Evolutionary conservation across 2,797 vertebrate species (phyloP).

Genomic region (Channa striata): DNA sequence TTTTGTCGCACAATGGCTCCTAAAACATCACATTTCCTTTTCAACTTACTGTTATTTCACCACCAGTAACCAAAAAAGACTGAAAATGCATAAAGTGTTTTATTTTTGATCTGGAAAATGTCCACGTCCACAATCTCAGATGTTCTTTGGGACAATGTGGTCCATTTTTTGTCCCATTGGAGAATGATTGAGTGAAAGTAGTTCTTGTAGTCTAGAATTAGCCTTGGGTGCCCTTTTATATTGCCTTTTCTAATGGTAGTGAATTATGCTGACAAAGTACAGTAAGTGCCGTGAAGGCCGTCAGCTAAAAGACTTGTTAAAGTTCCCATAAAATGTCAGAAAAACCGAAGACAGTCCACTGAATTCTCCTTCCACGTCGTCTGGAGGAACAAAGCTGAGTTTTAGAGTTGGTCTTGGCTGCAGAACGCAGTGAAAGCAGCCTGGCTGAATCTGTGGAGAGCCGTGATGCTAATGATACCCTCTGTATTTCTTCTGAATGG

Average conservation of each 20-base stretch:
- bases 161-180: constrained; percentile 21
- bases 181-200: constrained; percentile 46
- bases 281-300: constrained; percentile 50
- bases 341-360: constrained; percentile 32
- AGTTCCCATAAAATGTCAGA: constrained; percentile 34
- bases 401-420: constrained; percentile 48
- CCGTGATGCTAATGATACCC: constrained; percentile 62
- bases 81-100: too few species aligned
- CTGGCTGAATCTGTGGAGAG: constrained; percentile 61
- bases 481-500: constrained; percentile 49
- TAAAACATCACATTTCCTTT: too few species aligned
- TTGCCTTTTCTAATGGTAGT: constrained; percentile 53
- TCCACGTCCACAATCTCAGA: background rate
- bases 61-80: too few species aligned
- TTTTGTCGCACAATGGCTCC: constrained; percentile 20
- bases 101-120: constrained; percentile 15
- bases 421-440: constrained; percentile 55
- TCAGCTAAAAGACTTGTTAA: constrained; percentile 50
- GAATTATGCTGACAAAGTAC: constrained; percentile 72
- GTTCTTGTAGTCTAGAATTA: constrained; percentile 47
- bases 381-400: constrained; percentile 35
- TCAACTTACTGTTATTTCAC: too few species aligned
- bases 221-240: constrained; percentile 50
- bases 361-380: constrained; percentile 34
- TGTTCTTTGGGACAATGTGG: constrained; percentile 2